Evolutionary conservation across 1,140 invertebrate genomes (phyloP).

Genomic region (Orchesella cincta): DNA sequence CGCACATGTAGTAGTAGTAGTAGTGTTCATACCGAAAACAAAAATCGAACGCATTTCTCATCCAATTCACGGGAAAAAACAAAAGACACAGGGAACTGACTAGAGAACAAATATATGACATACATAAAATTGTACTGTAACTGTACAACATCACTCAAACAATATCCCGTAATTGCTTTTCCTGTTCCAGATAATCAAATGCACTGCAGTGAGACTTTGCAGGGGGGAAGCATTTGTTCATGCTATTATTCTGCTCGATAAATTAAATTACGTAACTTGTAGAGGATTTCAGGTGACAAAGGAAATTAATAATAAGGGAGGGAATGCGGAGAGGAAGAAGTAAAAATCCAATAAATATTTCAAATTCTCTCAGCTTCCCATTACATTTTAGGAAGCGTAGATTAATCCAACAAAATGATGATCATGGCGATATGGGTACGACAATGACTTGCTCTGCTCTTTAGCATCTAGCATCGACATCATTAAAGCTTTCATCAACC

Average conservation of each 20-base stretch:
- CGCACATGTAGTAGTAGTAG: neutral
- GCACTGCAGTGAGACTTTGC: neutral
- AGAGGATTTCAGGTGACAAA: too few species aligned
- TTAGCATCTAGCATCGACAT: too few species aligned
- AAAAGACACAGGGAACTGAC: neutral
- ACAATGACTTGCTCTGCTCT: too few species aligned
- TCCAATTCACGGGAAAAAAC: neutral
- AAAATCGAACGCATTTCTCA: constrained; percentile 11
- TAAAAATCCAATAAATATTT: neutral
- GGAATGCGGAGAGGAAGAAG: neutral
- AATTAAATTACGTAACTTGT: too few species aligned
- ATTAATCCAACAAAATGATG: too few species aligned
- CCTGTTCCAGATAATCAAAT: neutral
- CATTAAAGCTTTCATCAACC: too few species aligned
- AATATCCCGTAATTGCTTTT: neutral
- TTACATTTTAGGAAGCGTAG: too few species aligned
- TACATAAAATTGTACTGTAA: neutral
- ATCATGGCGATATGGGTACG: too few species aligned
- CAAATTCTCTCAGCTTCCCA: neutral
- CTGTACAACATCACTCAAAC: neutral
- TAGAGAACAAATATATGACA: neutral
- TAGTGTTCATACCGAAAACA: neutral
- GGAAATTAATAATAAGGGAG: neutral
- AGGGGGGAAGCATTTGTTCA: neutral
- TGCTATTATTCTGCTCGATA: too few species aligned